These are phyloP conservation scores for Stictonetta naevosa DNA, from an alignment of 2,113 vertebrate species.

Conservation along the genomic window DNA sequence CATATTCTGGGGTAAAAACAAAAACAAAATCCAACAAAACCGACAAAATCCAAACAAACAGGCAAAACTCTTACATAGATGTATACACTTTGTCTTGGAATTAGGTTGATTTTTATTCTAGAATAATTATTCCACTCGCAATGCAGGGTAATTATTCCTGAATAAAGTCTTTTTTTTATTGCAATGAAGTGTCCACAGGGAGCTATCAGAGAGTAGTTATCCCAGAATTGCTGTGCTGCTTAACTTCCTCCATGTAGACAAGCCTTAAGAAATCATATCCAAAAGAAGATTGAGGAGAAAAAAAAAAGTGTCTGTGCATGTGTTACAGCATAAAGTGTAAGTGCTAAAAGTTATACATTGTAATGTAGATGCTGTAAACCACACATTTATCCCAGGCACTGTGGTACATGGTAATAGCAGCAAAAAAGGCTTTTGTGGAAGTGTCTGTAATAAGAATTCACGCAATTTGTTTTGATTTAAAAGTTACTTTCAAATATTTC, in stretches of 20 bases:
- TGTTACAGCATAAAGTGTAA: slow-evolving; percentile 2
- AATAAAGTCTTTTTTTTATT: slow-evolving; percentile 62
- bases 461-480: neutral
- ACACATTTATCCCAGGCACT: neutral
- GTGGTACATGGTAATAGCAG: neutral
- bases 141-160: slow-evolving; percentile 60
- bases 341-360: slow-evolving; percentile 8
- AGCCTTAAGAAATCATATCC: slow-evolving; percentile 47
- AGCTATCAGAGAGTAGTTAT: slow-evolving; percentile 64
- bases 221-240: slow-evolving; percentile 43
- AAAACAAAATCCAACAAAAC: neutral
- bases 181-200: slow-evolving; percentile 55
- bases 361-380: slow-evolving; percentile 45
- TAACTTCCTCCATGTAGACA: slow-evolving; percentile 35
- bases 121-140: slow-evolving; percentile 63
- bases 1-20: neutral
- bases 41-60: neutral
- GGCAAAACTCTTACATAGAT: neutral
- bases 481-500: slow-evolving; percentile 30
- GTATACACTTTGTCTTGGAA: slow-evolving; percentile 10
- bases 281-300: neutral
- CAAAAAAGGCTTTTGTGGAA: slow-evolving; percentile 20
- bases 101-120: slow-evolving; percentile 52
- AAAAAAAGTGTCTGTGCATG: neutral
- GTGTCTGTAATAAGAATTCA: neutral